Base-by-base conservation (phyloP, 2,113 vertebrate species). In the Ophthalmolycus amberensis region DNA sequence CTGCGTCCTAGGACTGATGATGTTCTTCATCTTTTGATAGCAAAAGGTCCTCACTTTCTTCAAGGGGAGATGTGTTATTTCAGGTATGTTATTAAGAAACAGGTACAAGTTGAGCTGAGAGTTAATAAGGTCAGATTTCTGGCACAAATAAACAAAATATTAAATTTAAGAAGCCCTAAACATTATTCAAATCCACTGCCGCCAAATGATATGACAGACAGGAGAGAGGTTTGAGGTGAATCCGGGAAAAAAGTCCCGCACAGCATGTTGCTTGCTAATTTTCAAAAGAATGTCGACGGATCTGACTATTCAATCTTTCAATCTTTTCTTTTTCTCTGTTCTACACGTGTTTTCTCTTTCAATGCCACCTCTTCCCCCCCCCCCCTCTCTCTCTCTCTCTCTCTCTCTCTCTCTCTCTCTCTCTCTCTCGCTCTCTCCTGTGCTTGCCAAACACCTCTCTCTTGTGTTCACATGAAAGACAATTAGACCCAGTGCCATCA, bases 401-500 rank as follows among this genome's bases (percentile, higher is more conserved):
- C n/a, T 40, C 58, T 78, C 16, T 72, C 27, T 42, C 44, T 79
- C 20, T 71, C 11, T 32, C 46, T 79, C 22, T 73, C 94, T 27
- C 96, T 95, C 94, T 95, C 83, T 91, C 94, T 46, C 27, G 37
- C 75, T 77, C 67, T 74, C 94, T 93, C 91, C 95, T 52, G 38
- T 68, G 59, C 58, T 83, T 82, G 54, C 77, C 70, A 78, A 81
- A 80, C 44, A 64, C 79, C 95, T 96, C 95, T 95, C 95, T 92
- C 40, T 76, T 75, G 96, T 97, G 96, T 97, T 98, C 95, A 95
- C 96, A 96, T 95, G 96, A 97, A 97, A 97, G 96, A 97, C 96
- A 96, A 97, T 97, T 97, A 97, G 96, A 96, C 90, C 93, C 94
- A 95, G 93, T 92, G 95, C 97, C 95, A 96, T 97, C 96, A 97